Percentiles rank a stretch among this genome's conserved stretches.
Conservation (phyloP, 2,888 invertebrate genomes). For the Leptinotarsa tumamoca region DNA sequence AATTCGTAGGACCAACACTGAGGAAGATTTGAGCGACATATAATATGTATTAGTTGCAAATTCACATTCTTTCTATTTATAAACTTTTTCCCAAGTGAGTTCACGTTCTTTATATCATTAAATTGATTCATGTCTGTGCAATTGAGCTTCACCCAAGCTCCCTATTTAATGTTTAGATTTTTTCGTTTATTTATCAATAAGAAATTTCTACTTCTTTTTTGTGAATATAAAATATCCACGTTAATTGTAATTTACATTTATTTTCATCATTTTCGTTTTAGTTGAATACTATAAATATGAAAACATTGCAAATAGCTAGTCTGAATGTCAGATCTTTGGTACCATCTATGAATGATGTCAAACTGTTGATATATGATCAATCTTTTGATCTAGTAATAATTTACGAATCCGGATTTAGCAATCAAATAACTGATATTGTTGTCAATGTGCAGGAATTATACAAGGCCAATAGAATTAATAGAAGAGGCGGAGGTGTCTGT, state of each 20-base stretch:
- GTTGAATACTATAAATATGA: slow-evolving; percentile 3
- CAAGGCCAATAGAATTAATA: no score
- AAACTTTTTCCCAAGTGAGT: neutral
- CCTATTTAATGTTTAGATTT: neutral
- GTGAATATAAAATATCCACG: slow-evolving; percentile 4
- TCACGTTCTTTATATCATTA: neutral
- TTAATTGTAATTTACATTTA: neutral
- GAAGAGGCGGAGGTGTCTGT: no score
- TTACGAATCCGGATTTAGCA: neutral
- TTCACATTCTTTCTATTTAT: neutral
- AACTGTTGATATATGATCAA: slow-evolving; percentile 2
- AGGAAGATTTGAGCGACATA: no score
- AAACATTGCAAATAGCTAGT: slow-evolving; percentile 1
- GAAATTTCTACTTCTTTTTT: neutral
- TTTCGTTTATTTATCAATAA: neutral
- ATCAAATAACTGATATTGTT: no score
- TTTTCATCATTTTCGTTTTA: neutral
- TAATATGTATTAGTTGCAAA: neutral
- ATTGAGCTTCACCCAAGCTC: neutral
- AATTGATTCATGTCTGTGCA: neutral
- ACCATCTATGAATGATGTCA: neutral
- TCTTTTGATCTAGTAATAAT: neutral
- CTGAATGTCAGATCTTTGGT: neutral
- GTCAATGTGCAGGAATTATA: no score
- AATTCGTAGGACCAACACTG: no score